These are phyloP conservation scores for Centrocercus urophasianus DNA, from an alignment of 2,113 vertebrate species.

Conservation along the genomic window DNA sequence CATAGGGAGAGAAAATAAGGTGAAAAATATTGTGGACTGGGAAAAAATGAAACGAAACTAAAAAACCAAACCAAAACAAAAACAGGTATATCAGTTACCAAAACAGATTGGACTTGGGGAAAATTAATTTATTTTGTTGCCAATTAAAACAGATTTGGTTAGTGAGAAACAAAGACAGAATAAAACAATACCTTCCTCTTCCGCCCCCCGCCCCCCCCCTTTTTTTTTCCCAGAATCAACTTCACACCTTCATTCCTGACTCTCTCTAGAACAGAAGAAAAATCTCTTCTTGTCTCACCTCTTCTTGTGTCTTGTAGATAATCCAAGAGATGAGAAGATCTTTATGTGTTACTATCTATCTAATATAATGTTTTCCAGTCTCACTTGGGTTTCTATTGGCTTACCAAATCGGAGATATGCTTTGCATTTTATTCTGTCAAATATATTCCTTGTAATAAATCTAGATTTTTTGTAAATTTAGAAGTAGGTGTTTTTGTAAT, in stretches of 20 bases:
- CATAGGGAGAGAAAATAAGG: neutral
- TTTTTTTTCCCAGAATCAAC: neutral
- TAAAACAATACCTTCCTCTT: neutral
- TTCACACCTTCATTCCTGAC: neutral
- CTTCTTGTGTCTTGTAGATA: neutral
- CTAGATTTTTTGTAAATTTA: neutral
- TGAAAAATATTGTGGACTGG: neutral
- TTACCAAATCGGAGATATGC: neutral
- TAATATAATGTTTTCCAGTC: neutral
- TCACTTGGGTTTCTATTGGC: neutral
- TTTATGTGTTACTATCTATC: neutral
- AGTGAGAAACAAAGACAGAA: neutral
- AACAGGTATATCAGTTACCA: neutral
- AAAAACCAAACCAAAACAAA: neutral
- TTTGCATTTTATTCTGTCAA: neutral
- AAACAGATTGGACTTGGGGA: neutral
- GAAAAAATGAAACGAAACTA: neutral
- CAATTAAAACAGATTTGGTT: neutral
- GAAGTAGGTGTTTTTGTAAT: neutral
- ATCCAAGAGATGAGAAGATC: neutral
- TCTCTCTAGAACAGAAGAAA: neutral
- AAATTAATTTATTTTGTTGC: neutral
- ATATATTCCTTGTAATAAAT: neutral
- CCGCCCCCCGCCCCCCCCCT: rapidly evolving
- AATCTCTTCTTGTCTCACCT: neutral